These are phyloP conservation scores for Acromyrmex echinatior DNA, from an alignment of 1,140 invertebrate species.

Conservation along the genomic window DNA sequence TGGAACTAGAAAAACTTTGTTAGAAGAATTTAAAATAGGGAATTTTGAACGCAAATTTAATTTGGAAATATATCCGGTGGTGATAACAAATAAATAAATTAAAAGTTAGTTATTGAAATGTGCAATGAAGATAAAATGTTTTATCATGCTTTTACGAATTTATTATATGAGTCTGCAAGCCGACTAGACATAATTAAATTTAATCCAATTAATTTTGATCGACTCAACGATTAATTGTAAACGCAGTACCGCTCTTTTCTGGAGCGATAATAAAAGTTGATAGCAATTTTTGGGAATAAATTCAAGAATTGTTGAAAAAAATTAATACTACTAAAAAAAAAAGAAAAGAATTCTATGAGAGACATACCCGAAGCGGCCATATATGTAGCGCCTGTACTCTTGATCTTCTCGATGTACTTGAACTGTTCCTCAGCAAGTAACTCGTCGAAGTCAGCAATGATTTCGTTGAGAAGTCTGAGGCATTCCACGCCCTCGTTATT, in stretches of 20 bases:
- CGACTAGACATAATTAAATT: not conserved
- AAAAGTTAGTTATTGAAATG: not conserved
- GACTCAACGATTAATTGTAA: constrained; percentile 7
- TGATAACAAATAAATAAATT: not conserved
- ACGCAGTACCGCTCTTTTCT: not conserved
- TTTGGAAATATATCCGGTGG: not conserved
- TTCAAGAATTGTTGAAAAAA: not conserved
- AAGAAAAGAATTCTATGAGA: not conserved
- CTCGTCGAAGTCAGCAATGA: constrained; percentile 98
- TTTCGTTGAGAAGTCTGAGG: constrained; percentile 97
- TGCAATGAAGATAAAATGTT: not conserved
- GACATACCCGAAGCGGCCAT: constrained; percentile 97
- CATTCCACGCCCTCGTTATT: constrained; percentile 98
- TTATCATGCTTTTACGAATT: not conserved
- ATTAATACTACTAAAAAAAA: not conserved
- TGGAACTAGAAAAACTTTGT: not conserved
- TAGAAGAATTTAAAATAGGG: not conserved
- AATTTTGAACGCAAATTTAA: not conserved
- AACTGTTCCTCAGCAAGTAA: constrained; percentile 95
- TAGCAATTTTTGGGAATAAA: not conserved
- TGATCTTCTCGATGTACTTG: constrained; percentile 98
- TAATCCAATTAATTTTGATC: constrained; percentile 21
- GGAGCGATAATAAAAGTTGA: not conserved
- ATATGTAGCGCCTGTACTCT: constrained; percentile 98
- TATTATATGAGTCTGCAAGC: not conserved